A percentile compares a stretch with the other conserved stretches of the same genome.
Evolutionary conservation across 2,113 vertebrate genomes (phyloP).

Genomic region (Paramisgurnus dabryanus): DNA sequence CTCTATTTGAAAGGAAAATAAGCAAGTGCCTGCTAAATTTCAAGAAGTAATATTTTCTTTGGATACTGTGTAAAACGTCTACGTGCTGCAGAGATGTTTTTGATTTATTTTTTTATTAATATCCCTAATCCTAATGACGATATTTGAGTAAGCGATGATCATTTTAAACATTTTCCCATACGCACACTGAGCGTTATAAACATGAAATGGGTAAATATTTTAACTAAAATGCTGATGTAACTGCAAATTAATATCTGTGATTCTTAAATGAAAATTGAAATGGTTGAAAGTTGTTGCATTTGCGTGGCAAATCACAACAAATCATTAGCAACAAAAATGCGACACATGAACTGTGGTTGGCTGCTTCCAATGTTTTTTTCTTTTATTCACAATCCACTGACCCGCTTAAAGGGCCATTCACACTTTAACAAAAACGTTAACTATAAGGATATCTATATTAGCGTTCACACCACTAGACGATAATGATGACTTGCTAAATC

Average conservation of each 20-base stretch:
- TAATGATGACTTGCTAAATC: too few species aligned
- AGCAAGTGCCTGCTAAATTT: slow-evolving; percentile 62
- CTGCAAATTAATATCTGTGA: neutral
- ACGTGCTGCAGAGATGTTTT: slow-evolving; percentile 22
- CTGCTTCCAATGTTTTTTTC: too few species aligned
- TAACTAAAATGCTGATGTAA: neutral
- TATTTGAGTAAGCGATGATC: neutral
- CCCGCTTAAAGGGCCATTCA: too few species aligned
- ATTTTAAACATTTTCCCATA: neutral
- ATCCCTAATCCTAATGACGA: neutral
- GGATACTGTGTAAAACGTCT: slow-evolving; percentile 37
- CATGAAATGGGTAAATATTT: neutral
- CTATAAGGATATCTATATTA: too few species aligned
- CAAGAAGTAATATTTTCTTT: slow-evolving; percentile 69
- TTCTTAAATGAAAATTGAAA: neutral
- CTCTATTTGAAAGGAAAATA: slow-evolving; percentile 69
- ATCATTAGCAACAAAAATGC: too few species aligned
- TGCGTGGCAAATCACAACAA: too few species aligned
- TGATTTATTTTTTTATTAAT: slow-evolving; percentile 16
- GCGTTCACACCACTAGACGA: too few species aligned
- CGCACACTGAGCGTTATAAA: neutral
- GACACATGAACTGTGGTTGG: too few species aligned
- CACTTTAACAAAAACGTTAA: too few species aligned
- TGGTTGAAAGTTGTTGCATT: too few species aligned
- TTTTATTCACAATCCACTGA: too few species aligned